These are phyloP conservation scores for Leptothorax acervorum DNA, from an alignment of 2,888 invertebrate species.

Conservation along the genomic window DNA sequence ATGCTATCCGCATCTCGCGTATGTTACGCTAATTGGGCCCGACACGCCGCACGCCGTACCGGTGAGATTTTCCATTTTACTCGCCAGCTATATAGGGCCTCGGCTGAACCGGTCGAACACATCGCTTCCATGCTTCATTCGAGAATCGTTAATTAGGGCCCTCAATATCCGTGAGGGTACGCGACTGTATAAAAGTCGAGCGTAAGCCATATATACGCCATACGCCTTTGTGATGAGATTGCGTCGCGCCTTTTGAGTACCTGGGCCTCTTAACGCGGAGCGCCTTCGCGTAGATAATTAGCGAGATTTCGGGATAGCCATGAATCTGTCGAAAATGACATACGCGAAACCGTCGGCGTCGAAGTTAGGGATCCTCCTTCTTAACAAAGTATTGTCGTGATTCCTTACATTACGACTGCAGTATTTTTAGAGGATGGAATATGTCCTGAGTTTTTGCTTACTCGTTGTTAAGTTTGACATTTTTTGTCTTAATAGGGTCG, in stretches of 20 bases:
- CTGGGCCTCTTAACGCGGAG: neutral
- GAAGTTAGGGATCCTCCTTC: neutral
- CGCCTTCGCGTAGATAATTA: constrained; percentile 22
- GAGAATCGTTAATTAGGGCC: constrained; percentile 69
- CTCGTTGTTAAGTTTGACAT: neutral
- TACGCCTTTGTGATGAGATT: constrained; percentile 31
- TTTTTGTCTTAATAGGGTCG: neutral
- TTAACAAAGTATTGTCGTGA: neutral
- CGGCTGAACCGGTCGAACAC: constrained; percentile 22
- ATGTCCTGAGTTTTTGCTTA: neutral
- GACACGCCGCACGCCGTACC: constrained; percentile 4
- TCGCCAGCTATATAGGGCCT: constrained; percentile 21
- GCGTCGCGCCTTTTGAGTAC: constrained; percentile 23
- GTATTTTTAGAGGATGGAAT: neutral
- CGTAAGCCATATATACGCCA: constrained; percentile 7
- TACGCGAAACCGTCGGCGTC: neutral
- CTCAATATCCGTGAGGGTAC: constrained; percentile 48
- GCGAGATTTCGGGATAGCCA: constrained; percentile 19
- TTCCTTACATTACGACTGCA: neutral
- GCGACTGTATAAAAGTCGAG: constrained; percentile 30
- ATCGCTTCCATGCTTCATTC: constrained; percentile 46
- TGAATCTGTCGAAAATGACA: constrained; percentile 44
- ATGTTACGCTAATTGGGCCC: constrained; percentile 51
- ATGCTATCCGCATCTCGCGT: constrained; percentile 13
- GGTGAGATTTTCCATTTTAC: constrained; percentile 54